Percentiles rank a stretch among this genome's conserved stretches.
Conservation (phyloP, 2,113 vertebrate genomes). For the Rallus limicola region DNA sequence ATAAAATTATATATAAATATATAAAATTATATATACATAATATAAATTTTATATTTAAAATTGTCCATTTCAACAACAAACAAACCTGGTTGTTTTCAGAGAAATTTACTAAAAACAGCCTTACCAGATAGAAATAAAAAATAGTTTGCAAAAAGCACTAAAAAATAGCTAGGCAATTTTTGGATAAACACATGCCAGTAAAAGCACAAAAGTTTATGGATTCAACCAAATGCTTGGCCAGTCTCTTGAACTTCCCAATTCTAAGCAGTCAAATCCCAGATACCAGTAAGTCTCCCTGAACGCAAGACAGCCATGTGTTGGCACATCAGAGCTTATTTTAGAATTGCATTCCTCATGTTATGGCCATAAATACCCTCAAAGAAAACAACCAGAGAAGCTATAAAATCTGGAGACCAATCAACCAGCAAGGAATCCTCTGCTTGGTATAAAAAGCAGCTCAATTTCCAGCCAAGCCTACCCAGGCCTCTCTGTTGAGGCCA, state of each 20-base stretch:
- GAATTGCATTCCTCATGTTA: background rate
- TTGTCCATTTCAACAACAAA: background rate
- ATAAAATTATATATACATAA: too few species aligned
- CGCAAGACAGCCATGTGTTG: background rate
- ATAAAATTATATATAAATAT: background rate
- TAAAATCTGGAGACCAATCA: background rate
- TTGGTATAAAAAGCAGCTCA: accelerated
- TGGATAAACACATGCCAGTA: background rate
- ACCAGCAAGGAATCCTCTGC: background rate
- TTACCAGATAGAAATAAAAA: background rate
- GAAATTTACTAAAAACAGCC: background rate
- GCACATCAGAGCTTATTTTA: background rate
- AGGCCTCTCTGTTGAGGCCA: background rate
- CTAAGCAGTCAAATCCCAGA: background rate
- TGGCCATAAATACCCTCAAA: background rate
- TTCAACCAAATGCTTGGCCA: background rate
- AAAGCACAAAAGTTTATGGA: background rate
- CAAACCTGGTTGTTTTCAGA: background rate
- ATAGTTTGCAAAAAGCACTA: background rate
- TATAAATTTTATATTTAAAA: background rate
- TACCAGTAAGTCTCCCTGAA: background rate
- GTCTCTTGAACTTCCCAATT: background rate
- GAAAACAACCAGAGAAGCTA: background rate
- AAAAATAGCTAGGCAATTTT: background rate
- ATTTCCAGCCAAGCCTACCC: background rate